Conservation (phyloP, 2,888 invertebrate species). For the Aromia moschata region DNA sequence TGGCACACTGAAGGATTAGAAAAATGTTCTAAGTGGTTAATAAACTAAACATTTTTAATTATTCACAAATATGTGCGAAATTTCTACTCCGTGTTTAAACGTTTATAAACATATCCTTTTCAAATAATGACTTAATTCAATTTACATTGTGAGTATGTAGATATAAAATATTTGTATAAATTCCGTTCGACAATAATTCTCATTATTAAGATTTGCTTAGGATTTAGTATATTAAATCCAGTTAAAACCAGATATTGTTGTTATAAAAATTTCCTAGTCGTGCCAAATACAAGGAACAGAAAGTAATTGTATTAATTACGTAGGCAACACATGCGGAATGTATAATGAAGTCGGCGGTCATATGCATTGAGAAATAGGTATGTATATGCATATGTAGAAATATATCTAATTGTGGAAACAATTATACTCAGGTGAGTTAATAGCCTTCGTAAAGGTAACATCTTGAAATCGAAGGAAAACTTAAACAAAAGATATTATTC, state of each 20-base stretch:
- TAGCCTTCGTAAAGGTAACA: too few species aligned
- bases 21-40: too few species aligned
- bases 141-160: constrained; percentile 2
- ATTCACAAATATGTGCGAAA: too few species aligned
- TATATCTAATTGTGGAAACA: too few species aligned
- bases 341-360: neutral
- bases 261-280: neutral
- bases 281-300: neutral
- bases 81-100: neutral
- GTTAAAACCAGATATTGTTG: neutral
- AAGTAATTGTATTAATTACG: neutral
- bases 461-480: too few species aligned
- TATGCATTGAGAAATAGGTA: too few species aligned
- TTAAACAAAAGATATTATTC: too few species aligned
- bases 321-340: neutral
- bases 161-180: constrained; percentile 1
- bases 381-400: too few species aligned
- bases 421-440: too few species aligned
- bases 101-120: neutral
- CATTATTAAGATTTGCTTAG: neutral
- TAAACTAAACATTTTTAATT: too few species aligned
- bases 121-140: constrained; percentile 1
- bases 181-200: neutral
- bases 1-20: too few species aligned
- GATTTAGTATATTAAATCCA: neutral